phyloP scores from a whole-genome alignment of 2,797 vertebrate genomes.

The Podargus strigoides region DNA sequence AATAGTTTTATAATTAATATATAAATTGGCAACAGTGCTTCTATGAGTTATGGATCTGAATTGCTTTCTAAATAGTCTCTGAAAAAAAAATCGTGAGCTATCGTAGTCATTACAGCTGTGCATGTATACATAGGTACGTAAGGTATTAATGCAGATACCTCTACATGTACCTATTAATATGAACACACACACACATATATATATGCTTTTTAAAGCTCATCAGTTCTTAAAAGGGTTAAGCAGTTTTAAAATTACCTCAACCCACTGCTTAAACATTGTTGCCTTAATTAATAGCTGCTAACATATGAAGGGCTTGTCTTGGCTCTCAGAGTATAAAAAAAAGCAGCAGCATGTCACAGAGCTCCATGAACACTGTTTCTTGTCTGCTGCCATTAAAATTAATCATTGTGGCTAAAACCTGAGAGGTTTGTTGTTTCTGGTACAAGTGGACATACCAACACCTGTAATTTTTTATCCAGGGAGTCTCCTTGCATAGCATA shows the following conservation, averaged over 20 bases:
- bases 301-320: conserved; percentile 45
- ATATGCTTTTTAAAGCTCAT: not conserved
- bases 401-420: not conserved
- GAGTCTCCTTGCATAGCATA: rapidly evolving
- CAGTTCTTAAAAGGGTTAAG: conserved; percentile 44
- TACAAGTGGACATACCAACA: not conserved
- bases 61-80: not conserved
- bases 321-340: conserved; percentile 4
- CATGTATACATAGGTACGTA: not conserved
- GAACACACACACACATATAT: not conserved
- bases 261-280: conserved; percentile 45
- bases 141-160: not conserved
- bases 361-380: conserved; percentile 23
- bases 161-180: not conserved
- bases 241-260: conserved; percentile 55
- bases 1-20: not conserved
- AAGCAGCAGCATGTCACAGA: conserved; percentile 36
- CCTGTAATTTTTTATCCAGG: not conserved
- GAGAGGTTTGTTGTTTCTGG: not conserved
- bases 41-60: not conserved
- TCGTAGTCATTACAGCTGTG: not conserved
- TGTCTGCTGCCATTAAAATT: conserved; percentile 45
- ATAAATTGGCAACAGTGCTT: not conserved
- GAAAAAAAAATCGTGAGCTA: not conserved
- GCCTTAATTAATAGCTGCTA: conserved; percentile 70